Conservation (phyloP, 1,140 invertebrate species). For the Diachasmimorpha longicaudata region DNA sequence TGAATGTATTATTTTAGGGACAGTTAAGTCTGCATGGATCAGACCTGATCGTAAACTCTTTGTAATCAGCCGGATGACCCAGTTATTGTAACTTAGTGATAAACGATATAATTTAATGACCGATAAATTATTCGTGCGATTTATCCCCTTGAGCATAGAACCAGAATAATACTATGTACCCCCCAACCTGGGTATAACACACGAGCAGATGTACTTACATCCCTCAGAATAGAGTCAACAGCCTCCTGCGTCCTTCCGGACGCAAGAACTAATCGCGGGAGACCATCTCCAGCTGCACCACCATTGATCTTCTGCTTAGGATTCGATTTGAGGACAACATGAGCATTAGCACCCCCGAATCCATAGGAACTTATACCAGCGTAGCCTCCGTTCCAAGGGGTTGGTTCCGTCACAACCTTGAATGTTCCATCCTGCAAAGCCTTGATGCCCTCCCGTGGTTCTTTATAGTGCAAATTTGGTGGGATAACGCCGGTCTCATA, state of each 20-base stretch:
- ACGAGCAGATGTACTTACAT: conserved; percentile 50
- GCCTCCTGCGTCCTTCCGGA: conserved; percentile 77
- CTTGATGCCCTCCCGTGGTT: conserved; percentile 72
- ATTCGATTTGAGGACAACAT: conserved; percentile 70
- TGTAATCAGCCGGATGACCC: no score
- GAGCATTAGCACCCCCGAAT: conserved; percentile 71
- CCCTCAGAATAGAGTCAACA: conserved; percentile 71
- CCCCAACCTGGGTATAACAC: no score
- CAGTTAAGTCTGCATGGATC: no score
- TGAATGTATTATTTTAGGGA: no score
- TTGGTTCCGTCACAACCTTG: conserved; percentile 70
- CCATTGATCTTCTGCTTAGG: conserved; percentile 63
- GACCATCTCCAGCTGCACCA: conserved; percentile 58
- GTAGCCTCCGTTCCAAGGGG: conserved; percentile 68
- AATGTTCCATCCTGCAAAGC: conserved; percentile 70
- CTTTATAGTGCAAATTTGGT: conserved; percentile 75
- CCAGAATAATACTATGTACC: no score
- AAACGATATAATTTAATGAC: no score
- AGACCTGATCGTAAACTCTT: no score
- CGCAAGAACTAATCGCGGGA: conserved; percentile 68
- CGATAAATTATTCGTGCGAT: no score
- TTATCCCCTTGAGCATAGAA: no score
- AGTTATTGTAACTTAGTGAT: no score
- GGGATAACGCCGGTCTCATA: conserved; percentile 76
- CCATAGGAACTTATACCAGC: conserved; percentile 70